phyloP scores from a whole-genome alignment of 2,888 invertebrate species.

The Hermaeophaga mercurialis region DNA sequence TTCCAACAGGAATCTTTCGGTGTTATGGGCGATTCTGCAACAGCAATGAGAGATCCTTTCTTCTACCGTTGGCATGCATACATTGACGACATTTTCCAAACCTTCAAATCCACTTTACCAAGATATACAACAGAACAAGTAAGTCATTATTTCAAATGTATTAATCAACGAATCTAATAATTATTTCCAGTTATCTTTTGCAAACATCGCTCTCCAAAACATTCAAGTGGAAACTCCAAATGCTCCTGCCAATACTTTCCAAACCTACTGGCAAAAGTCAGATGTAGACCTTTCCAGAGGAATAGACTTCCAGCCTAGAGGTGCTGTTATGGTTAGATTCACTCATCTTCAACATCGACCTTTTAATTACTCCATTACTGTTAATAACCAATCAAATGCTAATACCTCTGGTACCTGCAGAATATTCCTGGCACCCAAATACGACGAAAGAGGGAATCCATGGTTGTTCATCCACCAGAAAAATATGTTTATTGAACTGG shows the following conservation, averaged over 20 bases:
- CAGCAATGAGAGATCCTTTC: slow-evolving; percentile 85
- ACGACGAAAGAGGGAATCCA: slow-evolving; percentile 68
- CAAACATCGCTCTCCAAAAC: slow-evolving; percentile 66
- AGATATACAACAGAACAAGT: slow-evolving; percentile 68
- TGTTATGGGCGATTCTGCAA: slow-evolving; percentile 84
- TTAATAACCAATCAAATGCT: slow-evolving; percentile 54
- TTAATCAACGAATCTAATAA: too few species aligned
- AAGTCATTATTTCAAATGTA: slow-evolving; percentile 29
- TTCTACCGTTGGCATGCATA: slow-evolving; percentile 87
- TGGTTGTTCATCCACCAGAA: slow-evolving; percentile 69
- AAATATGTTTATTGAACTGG: slow-evolving; percentile 72
- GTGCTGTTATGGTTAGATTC: slow-evolving; percentile 65
- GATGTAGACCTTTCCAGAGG: slow-evolving; percentile 79
- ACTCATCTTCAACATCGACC: slow-evolving; percentile 79
- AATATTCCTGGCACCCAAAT: slow-evolving; percentile 72
- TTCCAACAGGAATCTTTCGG: slow-evolving; percentile 72
- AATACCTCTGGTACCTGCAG: slow-evolving; percentile 66
- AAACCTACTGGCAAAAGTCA: slow-evolving; percentile 81
- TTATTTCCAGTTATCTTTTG: too few species aligned
- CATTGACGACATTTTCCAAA: slow-evolving; percentile 77
- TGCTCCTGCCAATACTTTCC: slow-evolving; percentile 59
- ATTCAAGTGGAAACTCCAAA: slow-evolving; percentile 60
- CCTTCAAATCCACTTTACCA: slow-evolving; percentile 72
- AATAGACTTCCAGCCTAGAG: slow-evolving; percentile 81
- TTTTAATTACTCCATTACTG: slow-evolving; percentile 65